Conservation (phyloP, 2,888 invertebrate genomes). For the Colostygia pectinataria region DNA sequence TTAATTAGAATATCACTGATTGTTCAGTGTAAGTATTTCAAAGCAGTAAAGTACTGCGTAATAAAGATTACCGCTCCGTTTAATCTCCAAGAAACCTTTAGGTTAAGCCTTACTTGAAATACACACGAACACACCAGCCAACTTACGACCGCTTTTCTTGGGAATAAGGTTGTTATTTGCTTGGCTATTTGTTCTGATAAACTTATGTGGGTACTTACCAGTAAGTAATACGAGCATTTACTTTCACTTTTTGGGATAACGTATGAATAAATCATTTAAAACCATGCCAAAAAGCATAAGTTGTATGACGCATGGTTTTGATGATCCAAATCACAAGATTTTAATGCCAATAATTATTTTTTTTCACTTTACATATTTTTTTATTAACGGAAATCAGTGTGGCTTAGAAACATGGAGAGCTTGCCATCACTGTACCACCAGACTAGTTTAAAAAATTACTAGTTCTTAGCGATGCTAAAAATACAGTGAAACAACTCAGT, state of each 20-base stretch:
- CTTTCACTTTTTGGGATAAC: not conserved
- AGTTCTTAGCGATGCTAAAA: too few species aligned
- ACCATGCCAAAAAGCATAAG: not conserved
- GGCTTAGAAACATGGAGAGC: too few species aligned
- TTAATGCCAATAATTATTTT: too few species aligned
- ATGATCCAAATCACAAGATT: too few species aligned
- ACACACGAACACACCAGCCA: not conserved
- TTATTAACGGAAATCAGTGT: too few species aligned
- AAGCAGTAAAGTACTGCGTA: slow-evolving; percentile 6
- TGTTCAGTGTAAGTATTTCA: slow-evolving; percentile 7
- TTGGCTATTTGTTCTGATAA: not conserved
- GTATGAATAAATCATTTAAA: slow-evolving; percentile 8
- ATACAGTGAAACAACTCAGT: too few species aligned
- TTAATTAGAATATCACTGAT: not conserved
- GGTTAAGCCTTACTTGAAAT: slow-evolving; percentile 16
- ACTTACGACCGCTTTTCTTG: not conserved
- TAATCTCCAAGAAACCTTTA: slow-evolving; percentile 21
- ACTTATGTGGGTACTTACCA: slow-evolving; percentile 8
- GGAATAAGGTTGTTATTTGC: slow-evolving; percentile 1
- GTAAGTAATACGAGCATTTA: slow-evolving; percentile 2
- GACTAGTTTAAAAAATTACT: too few species aligned
- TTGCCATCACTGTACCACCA: too few species aligned
- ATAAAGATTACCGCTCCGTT: slow-evolving; percentile 16
- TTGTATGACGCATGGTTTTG: too few species aligned
- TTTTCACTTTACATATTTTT: too few species aligned